These are phyloP conservation scores for Trematocara zebra DNA, from an alignment of 2,113 vertebrate species.

Conservation along the genomic window DNA sequence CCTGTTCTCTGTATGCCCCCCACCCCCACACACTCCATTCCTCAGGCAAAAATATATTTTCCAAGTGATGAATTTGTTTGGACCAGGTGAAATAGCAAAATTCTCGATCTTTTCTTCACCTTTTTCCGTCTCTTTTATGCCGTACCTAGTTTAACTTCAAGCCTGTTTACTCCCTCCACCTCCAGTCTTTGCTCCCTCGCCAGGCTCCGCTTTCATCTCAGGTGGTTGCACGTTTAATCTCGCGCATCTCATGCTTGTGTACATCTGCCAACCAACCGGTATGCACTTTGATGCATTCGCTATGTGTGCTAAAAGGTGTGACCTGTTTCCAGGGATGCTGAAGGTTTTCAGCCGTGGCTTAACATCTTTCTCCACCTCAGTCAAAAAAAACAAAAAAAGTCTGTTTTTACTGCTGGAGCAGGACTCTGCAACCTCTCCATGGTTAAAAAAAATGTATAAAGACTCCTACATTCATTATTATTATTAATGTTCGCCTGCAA, in stretches of 20 bases:
- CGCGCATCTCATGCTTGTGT: neutral
- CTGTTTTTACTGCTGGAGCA: neutral
- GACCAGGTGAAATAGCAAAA: slow-evolving; percentile 8
- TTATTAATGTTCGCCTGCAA: neutral
- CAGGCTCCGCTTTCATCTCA: slow-evolving; percentile 7
- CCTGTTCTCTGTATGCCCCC: neutral
- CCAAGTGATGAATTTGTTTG: neutral
- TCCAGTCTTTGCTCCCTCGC: neutral
- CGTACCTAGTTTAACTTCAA: neutral
- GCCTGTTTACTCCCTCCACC: neutral
- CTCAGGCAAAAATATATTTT: neutral
- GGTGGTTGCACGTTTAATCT: slow-evolving; percentile 17
- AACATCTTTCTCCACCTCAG: neutral
- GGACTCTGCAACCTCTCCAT: neutral
- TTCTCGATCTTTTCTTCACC: neutral
- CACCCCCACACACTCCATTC: neutral
- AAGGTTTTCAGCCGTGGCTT: neutral
- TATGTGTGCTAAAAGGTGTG: neutral
- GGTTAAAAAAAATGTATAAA: neutral
- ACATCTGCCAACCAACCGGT: neutral
- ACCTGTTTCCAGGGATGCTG: neutral
- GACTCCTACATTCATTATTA: neutral
- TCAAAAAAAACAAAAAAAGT: neutral
- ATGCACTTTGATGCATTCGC: slow-evolving; percentile 7
- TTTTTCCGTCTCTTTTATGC: neutral